Evolutionary conservation across 2,113 vertebrate species (phyloP), one percentile per base, ranked within the genome.

Genomic region (Corythoichthys haematopterus): DNA sequence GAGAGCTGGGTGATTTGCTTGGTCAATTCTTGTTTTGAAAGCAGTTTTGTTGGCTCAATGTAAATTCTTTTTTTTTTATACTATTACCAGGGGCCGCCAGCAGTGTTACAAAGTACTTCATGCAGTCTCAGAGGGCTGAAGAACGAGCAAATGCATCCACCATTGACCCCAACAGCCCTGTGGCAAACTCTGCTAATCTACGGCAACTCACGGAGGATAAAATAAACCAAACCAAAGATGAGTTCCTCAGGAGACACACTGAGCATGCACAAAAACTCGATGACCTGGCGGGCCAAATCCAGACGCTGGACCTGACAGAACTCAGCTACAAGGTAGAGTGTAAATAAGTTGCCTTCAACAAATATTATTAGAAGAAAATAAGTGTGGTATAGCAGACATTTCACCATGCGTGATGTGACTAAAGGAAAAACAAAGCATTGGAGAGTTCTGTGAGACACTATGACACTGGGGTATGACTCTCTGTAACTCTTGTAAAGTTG

Each of bases 61-160:
- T 55, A 28, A 14, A 51, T 51, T 20, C 9, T 20, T 20, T 15
- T 20, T 28, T 2, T 68, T 16, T 59, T 68, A 72, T 4, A 70
- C n/a, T 83, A 77, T 81, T 82, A 67, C 46, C 80, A 99, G 97
- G 97, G 4, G 97, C 97, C 28, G 82, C 94, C 66, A 93, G 94
- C 28, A 99, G 95, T 65, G 85, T 98, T 74, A 93, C 84, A 46
- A 97, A 94, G 83, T 95, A 96, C 78, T 94, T 93, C 85, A 91
- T 94, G 84, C 90, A 93, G 88, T 99, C 96, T 64, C 82, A 93
- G 55, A 92, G 88, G 33, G 95, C 96, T 14, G 95, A 98, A 80
- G 86, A 85, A 59, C 91, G 86, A 72, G 94, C 92, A 14, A 98
- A 96, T 46, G 90, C 92, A 55, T 96, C 97, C 43, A 91, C 93